These are phyloP conservation scores for Anabas testudineus DNA, from an alignment of 2,797 vertebrate genomes.

Conservation along the genomic window DNA sequence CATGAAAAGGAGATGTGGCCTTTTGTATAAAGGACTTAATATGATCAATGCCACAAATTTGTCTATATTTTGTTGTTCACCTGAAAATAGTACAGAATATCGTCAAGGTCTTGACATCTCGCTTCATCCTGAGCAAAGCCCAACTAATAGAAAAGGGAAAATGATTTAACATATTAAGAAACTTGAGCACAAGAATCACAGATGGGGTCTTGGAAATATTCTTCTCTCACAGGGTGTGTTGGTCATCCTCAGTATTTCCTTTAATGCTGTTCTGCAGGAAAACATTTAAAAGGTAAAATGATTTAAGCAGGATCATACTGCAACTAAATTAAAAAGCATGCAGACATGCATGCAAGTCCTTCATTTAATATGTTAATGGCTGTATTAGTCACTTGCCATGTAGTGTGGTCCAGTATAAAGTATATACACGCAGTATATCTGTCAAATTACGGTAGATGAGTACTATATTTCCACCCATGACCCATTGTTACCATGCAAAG, in stretches of 20 bases:
- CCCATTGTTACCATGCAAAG: not conserved
- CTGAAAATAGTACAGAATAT: too few relatives aligned
- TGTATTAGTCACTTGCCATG: too few relatives aligned
- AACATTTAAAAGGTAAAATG: not conserved
- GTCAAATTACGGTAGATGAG: too few relatives aligned
- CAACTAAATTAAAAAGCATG: not conserved
- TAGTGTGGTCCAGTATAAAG: too few relatives aligned
- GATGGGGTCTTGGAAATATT: slow-evolving; percentile 17
- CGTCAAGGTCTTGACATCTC: too few relatives aligned
- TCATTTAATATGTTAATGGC: too few relatives aligned
- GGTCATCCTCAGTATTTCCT: slow-evolving; percentile 18
- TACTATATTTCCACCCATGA: not conserved
- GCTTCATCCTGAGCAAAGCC: slow-evolving; percentile 22
- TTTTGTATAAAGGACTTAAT: too few relatives aligned
- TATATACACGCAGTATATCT: too few relatives aligned
- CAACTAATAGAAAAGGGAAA: slow-evolving; percentile 13
- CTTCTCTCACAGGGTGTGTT: slow-evolving; percentile 23
- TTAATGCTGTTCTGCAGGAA: slow-evolving; percentile 6
- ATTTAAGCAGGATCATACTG: not conserved
- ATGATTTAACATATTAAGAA: slow-evolving; percentile 33
- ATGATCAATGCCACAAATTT: too few relatives aligned
- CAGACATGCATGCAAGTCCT: too few relatives aligned
- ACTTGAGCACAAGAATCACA: slow-evolving; percentile 48
- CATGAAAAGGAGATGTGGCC: too few relatives aligned
- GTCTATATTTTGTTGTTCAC: too few relatives aligned